Conservation (phyloP, 2,888 invertebrate genomes). For the Pogonocherus hispidulus region DNA sequence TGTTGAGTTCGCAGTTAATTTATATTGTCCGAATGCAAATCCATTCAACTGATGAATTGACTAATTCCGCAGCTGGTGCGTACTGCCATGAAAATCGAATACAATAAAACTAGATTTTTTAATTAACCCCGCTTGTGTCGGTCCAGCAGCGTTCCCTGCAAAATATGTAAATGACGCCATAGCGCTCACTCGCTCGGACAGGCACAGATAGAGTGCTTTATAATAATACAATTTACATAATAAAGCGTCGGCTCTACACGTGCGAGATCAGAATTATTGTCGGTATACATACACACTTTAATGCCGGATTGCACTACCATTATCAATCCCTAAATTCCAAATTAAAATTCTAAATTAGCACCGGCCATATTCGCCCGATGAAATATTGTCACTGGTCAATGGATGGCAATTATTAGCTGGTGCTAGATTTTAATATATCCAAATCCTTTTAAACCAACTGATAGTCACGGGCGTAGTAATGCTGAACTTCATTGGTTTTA, state of each 20-base stretch:
- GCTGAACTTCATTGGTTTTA: neutral
- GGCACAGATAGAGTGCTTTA: constrained; percentile 43
- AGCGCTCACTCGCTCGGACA: constrained; percentile 44
- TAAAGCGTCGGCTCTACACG: constrained; percentile 36
- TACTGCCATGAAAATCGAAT: constrained; percentile 33
- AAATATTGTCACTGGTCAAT: constrained; percentile 6
- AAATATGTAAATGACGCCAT: constrained; percentile 53
- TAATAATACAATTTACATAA: constrained; percentile 45
- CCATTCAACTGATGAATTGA: constrained; percentile 46
- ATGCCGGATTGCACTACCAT: constrained; percentile 17
- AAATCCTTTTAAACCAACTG: neutral
- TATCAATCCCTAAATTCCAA: constrained; percentile 27
- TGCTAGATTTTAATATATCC: neutral
- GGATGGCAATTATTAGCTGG: neutral
- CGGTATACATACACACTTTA: constrained; percentile 10
- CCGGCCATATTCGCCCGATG: neutral
- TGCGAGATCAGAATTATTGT: constrained; percentile 27
- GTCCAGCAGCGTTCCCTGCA: constrained; percentile 40
- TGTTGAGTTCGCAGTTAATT: constrained; percentile 36
- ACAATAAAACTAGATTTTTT: constrained; percentile 50
- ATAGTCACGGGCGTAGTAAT: neutral
- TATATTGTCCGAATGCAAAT: constrained; percentile 43
- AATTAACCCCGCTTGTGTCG: constrained; percentile 51
- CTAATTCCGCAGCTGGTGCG: constrained; percentile 39
- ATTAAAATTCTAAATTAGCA: constrained; percentile 19